Evolutionary conservation across 2,113 vertebrate species (phyloP).

Genomic region (Tupaia tana): DNA sequence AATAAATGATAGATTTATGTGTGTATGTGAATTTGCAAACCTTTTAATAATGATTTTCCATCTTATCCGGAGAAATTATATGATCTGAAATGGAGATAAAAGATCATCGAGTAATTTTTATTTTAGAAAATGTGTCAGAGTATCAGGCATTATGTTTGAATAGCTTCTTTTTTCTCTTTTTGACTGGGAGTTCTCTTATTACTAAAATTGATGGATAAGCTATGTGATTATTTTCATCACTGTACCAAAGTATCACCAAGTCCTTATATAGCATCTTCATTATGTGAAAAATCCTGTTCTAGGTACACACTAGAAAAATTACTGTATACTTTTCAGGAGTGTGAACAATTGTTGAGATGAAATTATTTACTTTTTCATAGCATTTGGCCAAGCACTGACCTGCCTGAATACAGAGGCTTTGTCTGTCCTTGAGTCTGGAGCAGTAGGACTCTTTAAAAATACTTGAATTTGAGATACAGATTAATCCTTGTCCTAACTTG

Average conservation of each 20-base stretch:
- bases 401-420: not conserved
- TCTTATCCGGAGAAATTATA: not conserved
- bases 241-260: not conserved
- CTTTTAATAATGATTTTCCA: constrained; percentile 23
- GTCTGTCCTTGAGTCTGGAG: not conserved
- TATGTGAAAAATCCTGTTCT: not conserved
- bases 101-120: not conserved
- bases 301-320: not conserved
- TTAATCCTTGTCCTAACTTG: not conserved
- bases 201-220: not conserved
- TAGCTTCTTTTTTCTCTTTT: not conserved
- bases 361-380: not conserved
- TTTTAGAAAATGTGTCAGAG: not conserved
- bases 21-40: not conserved
- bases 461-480: not conserved
- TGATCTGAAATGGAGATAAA: not conserved
- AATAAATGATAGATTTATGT: not conserved
- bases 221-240: not conserved
- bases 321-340: not conserved
- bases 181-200: not conserved
- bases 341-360: not conserved
- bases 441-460: not conserved
- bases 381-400: not conserved
- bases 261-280: not conserved
- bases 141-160: not conserved